Conservation (phyloP, 2,113 vertebrate species). For the Prunella fulvescens region DNA sequence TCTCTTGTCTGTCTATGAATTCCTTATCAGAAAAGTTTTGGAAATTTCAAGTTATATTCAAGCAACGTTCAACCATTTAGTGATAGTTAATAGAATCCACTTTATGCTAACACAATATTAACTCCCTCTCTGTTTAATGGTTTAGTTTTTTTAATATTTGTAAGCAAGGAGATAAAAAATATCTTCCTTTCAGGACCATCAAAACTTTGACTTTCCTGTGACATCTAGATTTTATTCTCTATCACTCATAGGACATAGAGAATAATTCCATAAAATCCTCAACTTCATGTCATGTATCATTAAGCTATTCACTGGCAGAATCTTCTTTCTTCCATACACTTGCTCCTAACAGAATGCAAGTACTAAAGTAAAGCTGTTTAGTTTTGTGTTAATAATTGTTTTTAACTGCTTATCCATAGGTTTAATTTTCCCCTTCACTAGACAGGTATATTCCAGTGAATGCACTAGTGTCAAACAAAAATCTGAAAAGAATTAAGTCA, state of each 20-base stretch:
- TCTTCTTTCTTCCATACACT: not conserved
- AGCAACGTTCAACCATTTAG: accelerated
- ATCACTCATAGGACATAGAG: not conserved
- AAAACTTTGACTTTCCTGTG: not conserved
- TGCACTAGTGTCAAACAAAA: not conserved
- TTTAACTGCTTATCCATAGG: not conserved
- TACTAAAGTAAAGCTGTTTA: not conserved
- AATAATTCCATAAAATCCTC: not conserved
- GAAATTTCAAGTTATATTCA: not conserved
- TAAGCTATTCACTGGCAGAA: not conserved
- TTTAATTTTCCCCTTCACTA: not conserved
- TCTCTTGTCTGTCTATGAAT: not conserved
- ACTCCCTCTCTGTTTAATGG: not conserved
- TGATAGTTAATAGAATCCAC: not conserved
- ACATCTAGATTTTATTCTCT: not conserved
- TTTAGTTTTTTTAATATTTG: not conserved
- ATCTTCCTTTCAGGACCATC: not conserved
- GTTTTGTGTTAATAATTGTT: not conserved
- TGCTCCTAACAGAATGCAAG: not conserved
- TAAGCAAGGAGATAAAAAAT: not conserved
- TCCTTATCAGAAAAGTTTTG: not conserved
- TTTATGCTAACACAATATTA: not conserved
- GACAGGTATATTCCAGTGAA: not conserved
- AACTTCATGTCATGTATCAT: not conserved
- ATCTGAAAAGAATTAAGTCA: not conserved